Evolutionary conservation across 2,797 vertebrate genomes (phyloP).

Genomic region (Gymnocypris eckloni): DNA sequence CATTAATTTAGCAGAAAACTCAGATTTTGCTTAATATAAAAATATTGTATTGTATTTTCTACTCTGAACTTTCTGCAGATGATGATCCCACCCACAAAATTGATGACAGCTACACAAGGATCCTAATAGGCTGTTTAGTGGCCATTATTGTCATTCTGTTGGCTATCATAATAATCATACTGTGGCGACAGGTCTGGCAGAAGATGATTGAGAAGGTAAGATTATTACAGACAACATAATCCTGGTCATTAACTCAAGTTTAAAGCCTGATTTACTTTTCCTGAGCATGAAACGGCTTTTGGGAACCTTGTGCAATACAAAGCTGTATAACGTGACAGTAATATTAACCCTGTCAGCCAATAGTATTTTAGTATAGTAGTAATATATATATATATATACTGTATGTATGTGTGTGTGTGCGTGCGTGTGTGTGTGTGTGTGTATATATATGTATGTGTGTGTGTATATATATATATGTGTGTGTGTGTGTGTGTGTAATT

Average conservation of each 20-base stretch:
- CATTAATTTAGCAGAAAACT: background rate
- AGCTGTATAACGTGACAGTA: background rate
- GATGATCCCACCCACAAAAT: slow-evolving; percentile 92
- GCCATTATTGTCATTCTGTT: slow-evolving; percentile 95
- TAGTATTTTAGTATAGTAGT: background rate
- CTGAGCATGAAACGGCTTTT: background rate
- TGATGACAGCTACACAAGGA: slow-evolving; percentile 94
- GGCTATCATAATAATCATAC: slow-evolving; percentile 94
- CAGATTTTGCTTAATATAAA: background rate
- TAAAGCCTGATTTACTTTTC: background rate
- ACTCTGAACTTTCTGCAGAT: slow-evolving; percentile 59
- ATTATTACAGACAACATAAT: background rate
- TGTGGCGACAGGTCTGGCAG: slow-evolving; percentile 98
- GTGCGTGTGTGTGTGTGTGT: no score
- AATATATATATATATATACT: no score
- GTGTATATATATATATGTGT: no score
- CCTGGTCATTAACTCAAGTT: background rate
- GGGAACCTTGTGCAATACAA: background rate
- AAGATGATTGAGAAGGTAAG: slow-evolving; percentile 98
- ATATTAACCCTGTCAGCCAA: background rate
- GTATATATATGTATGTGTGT: no score
- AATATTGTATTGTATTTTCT: background rate
- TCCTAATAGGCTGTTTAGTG: slow-evolving; percentile 94
- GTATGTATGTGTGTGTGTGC: no score
- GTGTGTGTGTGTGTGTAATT: no score